These are phyloP conservation scores for Mactromeris polynyma DNA, from an alignment of 2,888 invertebrate species.

Conservation along the genomic window DNA sequence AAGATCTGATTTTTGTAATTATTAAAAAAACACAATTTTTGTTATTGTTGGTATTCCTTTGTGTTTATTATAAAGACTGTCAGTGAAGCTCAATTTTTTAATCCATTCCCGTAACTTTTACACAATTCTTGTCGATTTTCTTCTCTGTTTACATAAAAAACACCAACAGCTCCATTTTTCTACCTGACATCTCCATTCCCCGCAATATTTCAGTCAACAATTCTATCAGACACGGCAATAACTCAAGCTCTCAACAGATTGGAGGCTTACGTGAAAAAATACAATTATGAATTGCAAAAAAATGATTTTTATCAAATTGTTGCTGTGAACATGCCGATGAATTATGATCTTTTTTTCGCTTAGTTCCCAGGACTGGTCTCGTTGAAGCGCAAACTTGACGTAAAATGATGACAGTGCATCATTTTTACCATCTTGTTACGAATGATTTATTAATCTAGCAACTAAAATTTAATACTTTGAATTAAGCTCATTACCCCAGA, in stretches of 20 bases:
- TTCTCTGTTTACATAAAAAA: background rate
- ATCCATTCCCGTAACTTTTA: background rate
- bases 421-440: conserved; percentile 7
- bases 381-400: background rate
- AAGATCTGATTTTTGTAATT: background rate
- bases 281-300: conserved; percentile 18
- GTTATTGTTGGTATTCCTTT: background rate
- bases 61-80: background rate
- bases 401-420: background rate
- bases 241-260: conserved; percentile 6
- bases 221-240: background rate
- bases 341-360: background rate
- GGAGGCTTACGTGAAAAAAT: conserved; percentile 7
- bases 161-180: background rate
- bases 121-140: background rate
- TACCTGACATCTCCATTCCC: background rate
- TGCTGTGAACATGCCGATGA: background rate
- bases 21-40: background rate
- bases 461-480: conserved; percentile 13
- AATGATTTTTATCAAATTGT: conserved; percentile 5
- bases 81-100: background rate
- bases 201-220: background rate
- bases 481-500: conserved; percentile 7
- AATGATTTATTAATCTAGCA: background rate
- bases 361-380: background rate